phyloP scores from a whole-genome alignment of 2,888 invertebrate genomes.

The Stenodera caucasica region DNA sequence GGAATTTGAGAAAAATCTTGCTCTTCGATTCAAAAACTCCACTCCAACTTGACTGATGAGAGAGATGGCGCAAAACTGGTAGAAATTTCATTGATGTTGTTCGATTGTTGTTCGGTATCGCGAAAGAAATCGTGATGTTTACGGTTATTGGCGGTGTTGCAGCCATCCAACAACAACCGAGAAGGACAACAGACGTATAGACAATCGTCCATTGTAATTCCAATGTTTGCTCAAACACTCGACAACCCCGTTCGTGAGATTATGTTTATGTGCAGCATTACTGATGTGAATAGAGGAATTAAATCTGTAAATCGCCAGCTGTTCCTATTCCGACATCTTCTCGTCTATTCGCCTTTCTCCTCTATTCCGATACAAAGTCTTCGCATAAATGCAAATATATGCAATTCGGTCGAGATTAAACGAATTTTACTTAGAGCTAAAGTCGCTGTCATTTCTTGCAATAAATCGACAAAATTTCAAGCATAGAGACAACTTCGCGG shows the following conservation, averaged over 20 bases:
- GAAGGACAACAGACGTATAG: neutral
- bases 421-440: neutral
- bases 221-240: constrained; percentile 44
- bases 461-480: too few species aligned
- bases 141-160: neutral
- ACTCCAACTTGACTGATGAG: too few species aligned
- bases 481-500: too few species aligned
- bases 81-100: neutral
- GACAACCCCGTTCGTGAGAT: constrained; percentile 44
- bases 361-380: too few species aligned
- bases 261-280: constrained; percentile 45
- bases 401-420: neutral
- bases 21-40: too few species aligned
- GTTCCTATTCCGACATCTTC: constrained; percentile 29
- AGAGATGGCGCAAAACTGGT: too few species aligned
- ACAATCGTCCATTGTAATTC: constrained; percentile 37
- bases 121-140: neutral
- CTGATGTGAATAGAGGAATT: constrained; percentile 46
- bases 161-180: neutral
- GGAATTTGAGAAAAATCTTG: too few species aligned
- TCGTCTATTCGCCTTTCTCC: constrained; percentile 15
- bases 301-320: constrained; percentile 45
- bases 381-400: constrained; percentile 26
- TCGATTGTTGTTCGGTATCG: neutral
- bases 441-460: too few species aligned